These are phyloP conservation scores for Neomicropteryx cornuta DNA, from an alignment of 1,140 invertebrate genomes.

Conservation along the genomic window DNA sequence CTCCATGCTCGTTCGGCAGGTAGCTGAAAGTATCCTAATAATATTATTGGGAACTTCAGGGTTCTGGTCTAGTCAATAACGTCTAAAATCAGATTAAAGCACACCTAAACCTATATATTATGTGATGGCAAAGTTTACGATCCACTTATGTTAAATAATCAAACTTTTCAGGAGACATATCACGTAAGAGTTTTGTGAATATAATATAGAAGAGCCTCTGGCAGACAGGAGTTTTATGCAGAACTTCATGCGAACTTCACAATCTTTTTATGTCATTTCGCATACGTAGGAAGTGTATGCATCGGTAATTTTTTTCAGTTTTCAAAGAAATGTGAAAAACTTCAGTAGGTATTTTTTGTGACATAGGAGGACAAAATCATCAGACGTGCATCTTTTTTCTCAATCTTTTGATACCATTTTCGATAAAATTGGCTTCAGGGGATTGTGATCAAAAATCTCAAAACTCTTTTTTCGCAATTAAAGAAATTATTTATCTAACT, in stretches of 20 bases:
- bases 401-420: too few relatives aligned
- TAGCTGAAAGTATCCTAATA: conserved; percentile 18
- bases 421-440: too few relatives aligned
- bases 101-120: background rate
- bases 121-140: background rate
- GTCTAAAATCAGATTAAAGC: background rate
- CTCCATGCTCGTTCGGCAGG: conserved; percentile 54
- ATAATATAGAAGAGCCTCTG: conserved; percentile 1
- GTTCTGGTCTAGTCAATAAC: background rate
- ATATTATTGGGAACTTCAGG: background rate
- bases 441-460: too few relatives aligned
- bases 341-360: too few relatives aligned
- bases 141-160: background rate
- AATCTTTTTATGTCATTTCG: too few relatives aligned
- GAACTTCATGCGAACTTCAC: too few relatives aligned
- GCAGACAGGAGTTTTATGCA: background rate
- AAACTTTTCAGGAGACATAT: background rate
- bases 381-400: too few relatives aligned
- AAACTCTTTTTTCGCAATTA: too few relatives aligned
- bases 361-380: too few relatives aligned
- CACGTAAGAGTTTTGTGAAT: conserved; percentile 1
- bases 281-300: too few relatives aligned
- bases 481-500: background rate
- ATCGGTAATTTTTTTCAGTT: too few relatives aligned
- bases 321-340: too few relatives aligned